Base-by-base conservation (phyloP, 1,140 invertebrate genomes). In the Schlechtendalia chinensis region DNA sequence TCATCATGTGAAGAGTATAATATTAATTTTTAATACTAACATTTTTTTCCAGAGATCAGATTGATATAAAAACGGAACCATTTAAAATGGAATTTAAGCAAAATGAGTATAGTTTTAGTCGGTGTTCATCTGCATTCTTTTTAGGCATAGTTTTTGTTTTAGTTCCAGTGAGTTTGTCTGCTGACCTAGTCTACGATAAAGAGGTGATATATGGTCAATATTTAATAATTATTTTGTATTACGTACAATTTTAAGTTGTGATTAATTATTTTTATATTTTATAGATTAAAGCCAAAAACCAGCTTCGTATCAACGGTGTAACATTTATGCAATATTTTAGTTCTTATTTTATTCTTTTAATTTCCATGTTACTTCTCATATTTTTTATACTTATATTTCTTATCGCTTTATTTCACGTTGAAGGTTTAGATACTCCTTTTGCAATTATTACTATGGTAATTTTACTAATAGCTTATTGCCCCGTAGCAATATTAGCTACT, bases 171-270 rank as follows among this genome's bases (percentile, higher is more conserved):
- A 91, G 90, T 53, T 87, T 95, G 82, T 91, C 91, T 16, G 89
- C 93, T n/a, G 92, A 93, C 81, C 90, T 94, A 86, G 93, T 95
- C 1, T 90, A 92, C 83, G 94, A 95, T 86, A 88, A 93, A 85
- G 92, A 95, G 89, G 94, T 95, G 87, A 45, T 45, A 45, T 45
- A 50, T 50, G 47, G 5, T 50, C 47, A 12, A 50, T 39, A 39
- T 39, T 39, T 39, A 8, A 39, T 8, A 39, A 39, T 39, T 39
- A 8, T 39, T 39, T 39, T 8, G 47, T 12, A 11, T 50, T 50
- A 50, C 47, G 19, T 1, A 54, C 19, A n/a, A 5, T 54, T 54
- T 54, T 4, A 54, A 6, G 19, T 19, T 54, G 16, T 54, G 19
- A 19, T 50, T 39, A 6, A 63, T 27, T 45, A 27, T 79, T 27